Evolutionary conservation across 2,888 invertebrate genomes (phyloP), one percentile per base, ranked within the genome.

Genomic region (Neocrepidodera transversa): DNA sequence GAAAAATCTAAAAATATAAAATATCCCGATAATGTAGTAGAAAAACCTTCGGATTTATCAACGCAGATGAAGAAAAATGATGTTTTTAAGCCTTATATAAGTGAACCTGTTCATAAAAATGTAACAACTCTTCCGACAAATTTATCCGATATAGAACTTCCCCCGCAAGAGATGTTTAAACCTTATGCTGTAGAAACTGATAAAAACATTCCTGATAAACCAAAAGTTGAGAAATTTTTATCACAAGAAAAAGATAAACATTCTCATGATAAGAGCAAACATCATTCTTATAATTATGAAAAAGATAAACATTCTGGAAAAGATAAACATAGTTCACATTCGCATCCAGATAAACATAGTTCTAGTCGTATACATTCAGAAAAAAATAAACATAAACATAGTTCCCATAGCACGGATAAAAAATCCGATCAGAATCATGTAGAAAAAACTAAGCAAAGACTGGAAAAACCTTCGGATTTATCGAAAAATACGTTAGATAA

Each of bases 31-130:
- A 30, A 30, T 30, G 3, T 30, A 14, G 26, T 23, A 8, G 60
- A 60, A 17, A 17, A 38, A 49, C 48, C 50, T 0, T 23, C 54
- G 0, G 58, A 59, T 28, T 40, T 59, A 40, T 40, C 59, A 7
- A 30, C 11, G 17, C 35, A 18, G 13, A 28, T 45, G n/a, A 52
- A 45, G 20, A 49, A 56, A 40, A 11, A 26, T 3, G 56, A 56
- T 17, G 43, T 58, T 3, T 51, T 58, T 13, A 53, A 59, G 32
- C 53, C 59, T 1, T 58, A 58, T 28, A 28, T 35, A 4, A 43
- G 52, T n/a, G 47, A 54, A 10, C 18, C 17, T 11, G 30, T 30
- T 30, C 30, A 30, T 2, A 38, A 16, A 18, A 5, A 11, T 28
- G 28, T 32, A 53, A 35, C 14, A 28, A 3, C 10, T 43, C 17